Evolutionary conservation across 2,113 vertebrate species (phyloP), one percentile per base, ranked within the genome.

Genomic region (Hylia prasina): DNA sequence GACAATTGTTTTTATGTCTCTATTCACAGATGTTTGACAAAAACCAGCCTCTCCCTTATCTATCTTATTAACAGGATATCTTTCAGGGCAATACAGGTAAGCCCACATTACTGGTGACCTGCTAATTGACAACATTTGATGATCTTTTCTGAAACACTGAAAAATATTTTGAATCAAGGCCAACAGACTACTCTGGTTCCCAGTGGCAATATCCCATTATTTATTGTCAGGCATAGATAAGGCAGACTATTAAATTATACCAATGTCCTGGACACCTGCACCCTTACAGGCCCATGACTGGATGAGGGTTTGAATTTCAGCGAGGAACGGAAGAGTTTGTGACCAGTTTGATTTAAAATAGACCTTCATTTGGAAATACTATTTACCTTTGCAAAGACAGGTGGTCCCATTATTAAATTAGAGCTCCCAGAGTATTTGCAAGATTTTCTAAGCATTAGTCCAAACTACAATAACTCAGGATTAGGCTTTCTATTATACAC

Each of bases 201-300:
- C 72, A 79, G 64, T 82, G 64, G 44, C 53, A 89, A 89, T 81
- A 87, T 76, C 70, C 28, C 65, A 87, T 89, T 72, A 90, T 89
- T 91, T 87, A 77, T 84, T 90, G 82, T 66, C 76, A 94, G 64
- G 51, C 79, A 92, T 1, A 90, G 92, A 88, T 83, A 97, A 94
- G 76, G 33, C 54, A 86, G 63, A 88, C 58, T 79, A 80, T 82
- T 65, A 90, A 84, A 89, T 91, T 94, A 69, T 31, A 66, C 25
- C 79, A 66, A 10, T 61, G 42, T 60, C 19, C 37, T 66, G 88
- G 76, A 87, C 56, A 93, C 44, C 44, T 89, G 71, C 44, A 88
- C 60, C 73, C 44, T 87, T 77, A 63, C 47, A 79, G 37, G 47
- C 8, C 25, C 3, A 57, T 80, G 54, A 82, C 39, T 65, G 72